Evolutionary conservation across 2,113 vertebrate genomes (phyloP).

Genomic region (Hyla sarda): DNA sequence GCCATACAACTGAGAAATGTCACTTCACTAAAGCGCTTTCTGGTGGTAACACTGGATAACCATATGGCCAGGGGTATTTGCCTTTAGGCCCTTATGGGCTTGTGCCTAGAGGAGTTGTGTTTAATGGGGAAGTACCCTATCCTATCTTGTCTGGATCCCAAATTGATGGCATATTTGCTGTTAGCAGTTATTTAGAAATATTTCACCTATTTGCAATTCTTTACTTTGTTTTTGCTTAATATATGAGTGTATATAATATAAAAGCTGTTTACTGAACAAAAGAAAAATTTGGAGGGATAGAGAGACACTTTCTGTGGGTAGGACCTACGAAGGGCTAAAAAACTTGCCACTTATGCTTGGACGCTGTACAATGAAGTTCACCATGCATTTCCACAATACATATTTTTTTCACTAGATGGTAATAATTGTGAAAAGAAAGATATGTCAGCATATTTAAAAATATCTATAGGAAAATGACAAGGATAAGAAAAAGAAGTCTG

Average conservation of each 20-base stretch:
- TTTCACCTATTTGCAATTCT: background rate
- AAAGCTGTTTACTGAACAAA: background rate
- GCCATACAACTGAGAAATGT: too few relatives aligned
- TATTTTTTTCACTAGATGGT: constrained; percentile 68
- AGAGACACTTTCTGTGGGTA: background rate
- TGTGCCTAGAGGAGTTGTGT: too few relatives aligned
- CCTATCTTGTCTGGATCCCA: too few relatives aligned
- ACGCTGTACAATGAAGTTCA: background rate
- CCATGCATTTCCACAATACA: constrained; percentile 65
- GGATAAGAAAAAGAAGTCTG: constrained; percentile 53
- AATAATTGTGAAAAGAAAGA: constrained; percentile 58
- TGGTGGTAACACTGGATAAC: too few relatives aligned
- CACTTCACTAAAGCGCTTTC: too few relatives aligned
- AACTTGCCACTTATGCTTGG: background rate
- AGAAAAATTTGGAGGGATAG: background rate
- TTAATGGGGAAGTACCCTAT: too few relatives aligned
- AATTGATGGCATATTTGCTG: background rate
- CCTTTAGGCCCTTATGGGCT: too few relatives aligned
- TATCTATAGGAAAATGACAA: constrained; percentile 53
- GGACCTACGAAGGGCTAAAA: background rate
- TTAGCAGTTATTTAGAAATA: background rate
- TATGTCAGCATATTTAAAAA: constrained; percentile 61
- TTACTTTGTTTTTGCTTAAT: background rate
- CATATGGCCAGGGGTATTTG: too few relatives aligned
- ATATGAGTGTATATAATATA: background rate